phyloP scores from a whole-genome alignment of 1,140 invertebrate genomes.

The Lepidurus packardi region DNA sequence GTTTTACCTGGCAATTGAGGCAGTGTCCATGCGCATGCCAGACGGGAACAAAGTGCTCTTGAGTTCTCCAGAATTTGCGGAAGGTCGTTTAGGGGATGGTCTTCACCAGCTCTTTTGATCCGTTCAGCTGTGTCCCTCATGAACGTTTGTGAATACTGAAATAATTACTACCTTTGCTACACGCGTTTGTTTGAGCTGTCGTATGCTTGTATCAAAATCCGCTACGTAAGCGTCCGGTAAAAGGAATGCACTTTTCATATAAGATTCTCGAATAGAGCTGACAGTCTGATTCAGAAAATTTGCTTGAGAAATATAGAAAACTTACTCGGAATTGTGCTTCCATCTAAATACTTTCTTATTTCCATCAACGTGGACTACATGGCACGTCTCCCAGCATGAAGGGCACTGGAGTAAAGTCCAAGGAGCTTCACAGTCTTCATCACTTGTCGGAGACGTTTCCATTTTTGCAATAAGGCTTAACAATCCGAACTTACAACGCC shows the following conservation, averaged over 20 bases:
- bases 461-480: not conserved
- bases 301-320: not conserved
- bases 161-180: not conserved
- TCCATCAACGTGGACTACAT: not conserved
- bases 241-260: not conserved
- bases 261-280: not conserved
- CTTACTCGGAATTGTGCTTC: not conserved
- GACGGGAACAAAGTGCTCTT: too few relatives aligned
- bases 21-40: too few relatives aligned
- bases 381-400: not conserved
- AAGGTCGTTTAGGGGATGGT: not conserved
- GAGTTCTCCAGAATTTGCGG: not conserved
- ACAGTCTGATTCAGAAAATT: not conserved
- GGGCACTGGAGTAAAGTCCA: conserved; percentile 4
- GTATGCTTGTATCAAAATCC: not conserved
- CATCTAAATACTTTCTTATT: not conserved
- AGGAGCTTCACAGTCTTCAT: not conserved
- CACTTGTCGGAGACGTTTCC: not conserved
- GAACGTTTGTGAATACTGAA: not conserved
- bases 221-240: not conserved
- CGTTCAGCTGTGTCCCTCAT: not conserved
- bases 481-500: not conserved
- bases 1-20: not conserved
- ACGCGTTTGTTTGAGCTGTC: not conserved
- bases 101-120: too few relatives aligned